phyloP scores from a whole-genome alignment of 1,140 invertebrate species.

The Drosophila aff. region DNA sequence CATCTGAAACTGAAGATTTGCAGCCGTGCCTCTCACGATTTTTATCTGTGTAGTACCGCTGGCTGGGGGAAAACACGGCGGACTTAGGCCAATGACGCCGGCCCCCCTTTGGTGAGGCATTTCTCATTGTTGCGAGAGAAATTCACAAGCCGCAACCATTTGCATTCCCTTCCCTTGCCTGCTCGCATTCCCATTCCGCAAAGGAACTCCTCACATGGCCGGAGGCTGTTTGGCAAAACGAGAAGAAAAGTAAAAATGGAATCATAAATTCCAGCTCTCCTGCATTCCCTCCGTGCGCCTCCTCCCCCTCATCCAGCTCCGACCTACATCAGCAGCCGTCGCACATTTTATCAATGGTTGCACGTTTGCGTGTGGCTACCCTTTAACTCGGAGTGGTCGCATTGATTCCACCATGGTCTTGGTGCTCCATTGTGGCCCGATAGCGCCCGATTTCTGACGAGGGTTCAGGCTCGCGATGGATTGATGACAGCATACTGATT shows the following conservation, averaged over 20 bases:
- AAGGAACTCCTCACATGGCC: constrained; percentile 33
- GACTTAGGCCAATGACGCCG: constrained; percentile 30
- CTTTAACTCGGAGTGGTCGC: constrained; percentile 20
- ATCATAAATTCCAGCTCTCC: constrained; percentile 60
- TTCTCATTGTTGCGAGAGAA: constrained; percentile 49
- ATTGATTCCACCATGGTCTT: constrained; percentile 19
- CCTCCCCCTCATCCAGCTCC: constrained; percentile 7
- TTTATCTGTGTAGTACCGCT: constrained; percentile 11
- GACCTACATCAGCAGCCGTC: constrained; percentile 66
- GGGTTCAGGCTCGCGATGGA: constrained; percentile 25
- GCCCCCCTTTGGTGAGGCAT: constrained; percentile 13
- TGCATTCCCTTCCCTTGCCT: constrained; percentile 28
- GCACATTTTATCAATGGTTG: constrained; percentile 65
- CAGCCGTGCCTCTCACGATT: background rate
- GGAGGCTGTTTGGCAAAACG: constrained; percentile 45
- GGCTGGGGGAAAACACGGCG: constrained; percentile 2
- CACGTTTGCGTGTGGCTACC: constrained; percentile 53
- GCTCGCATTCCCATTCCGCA: constrained; percentile 28
- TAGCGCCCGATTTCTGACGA: constrained; percentile 17
- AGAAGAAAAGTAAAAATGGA: constrained; percentile 61
- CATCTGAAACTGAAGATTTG: background rate
- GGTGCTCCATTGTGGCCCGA: constrained; percentile 1
- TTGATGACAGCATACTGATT: constrained; percentile 24
- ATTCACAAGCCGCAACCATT: constrained; percentile 49
- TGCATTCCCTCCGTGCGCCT: constrained; percentile 3